Evolutionary conservation across 2,888 invertebrate species (phyloP).

Genomic region (Drosophila antonietae): DNA sequence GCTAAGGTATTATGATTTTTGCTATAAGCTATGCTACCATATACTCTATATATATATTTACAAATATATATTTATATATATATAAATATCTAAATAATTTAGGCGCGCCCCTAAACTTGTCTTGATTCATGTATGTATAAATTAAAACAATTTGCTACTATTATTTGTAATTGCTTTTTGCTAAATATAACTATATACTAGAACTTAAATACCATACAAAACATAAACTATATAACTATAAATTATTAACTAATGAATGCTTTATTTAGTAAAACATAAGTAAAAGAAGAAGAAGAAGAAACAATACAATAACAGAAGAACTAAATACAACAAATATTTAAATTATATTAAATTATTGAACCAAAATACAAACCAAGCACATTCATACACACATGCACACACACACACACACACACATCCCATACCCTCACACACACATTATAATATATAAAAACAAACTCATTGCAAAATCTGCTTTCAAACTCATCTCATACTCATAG

Average conservation of each 20-base stretch:
- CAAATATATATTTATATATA: conserved; percentile 8
- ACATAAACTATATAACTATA: conserved; percentile 29
- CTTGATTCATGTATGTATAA: conserved; percentile 69
- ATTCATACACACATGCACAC: conserved; percentile 41
- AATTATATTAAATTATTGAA: conserved; percentile 75
- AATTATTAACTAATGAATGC: conserved; percentile 63
- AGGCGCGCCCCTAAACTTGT: conserved; percentile 51
- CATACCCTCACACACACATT: conserved; percentile 28
- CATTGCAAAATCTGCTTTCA: conserved; percentile 77
- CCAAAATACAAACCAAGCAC: conserved; percentile 65
- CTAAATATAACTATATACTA: conserved; percentile 29
- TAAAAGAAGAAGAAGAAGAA: conserved; percentile 16
- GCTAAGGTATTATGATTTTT: conserved; percentile 76
- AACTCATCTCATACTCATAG: conserved; percentile 77
- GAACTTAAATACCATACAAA: conserved; percentile 12
- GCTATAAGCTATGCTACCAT: conserved; percentile 72
- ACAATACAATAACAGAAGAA: conserved; percentile 32
- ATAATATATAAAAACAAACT: conserved; percentile 48
- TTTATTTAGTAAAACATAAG: conserved; percentile 70
- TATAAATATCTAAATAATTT: conserved; percentile 29
- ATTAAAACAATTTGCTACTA: conserved; percentile 60
- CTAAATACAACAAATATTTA: conserved; percentile 50
- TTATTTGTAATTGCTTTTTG: conserved; percentile 67
- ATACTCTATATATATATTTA: conserved; percentile 32
- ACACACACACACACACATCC: conserved; percentile 12